phyloP scores from a whole-genome alignment of 2,888 invertebrate genomes.

The Micoletzkya japonica region DNA sequence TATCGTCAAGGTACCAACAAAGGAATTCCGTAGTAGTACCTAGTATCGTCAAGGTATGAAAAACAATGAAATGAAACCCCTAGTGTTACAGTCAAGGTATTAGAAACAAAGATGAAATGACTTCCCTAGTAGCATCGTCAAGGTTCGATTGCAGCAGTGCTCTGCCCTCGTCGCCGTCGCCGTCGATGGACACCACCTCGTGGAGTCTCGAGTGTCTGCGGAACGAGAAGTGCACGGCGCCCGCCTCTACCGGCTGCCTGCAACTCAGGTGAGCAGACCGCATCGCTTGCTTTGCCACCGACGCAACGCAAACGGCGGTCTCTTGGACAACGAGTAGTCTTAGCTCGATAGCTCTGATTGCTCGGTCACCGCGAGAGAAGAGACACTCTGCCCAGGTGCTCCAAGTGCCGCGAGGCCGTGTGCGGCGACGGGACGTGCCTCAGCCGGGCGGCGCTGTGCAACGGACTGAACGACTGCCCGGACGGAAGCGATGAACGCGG shows the following conservation, averaged over 20 bases:
- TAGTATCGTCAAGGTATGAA: too few species aligned
- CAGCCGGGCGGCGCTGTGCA: constrained; percentile 33
- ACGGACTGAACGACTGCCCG: constrained; percentile 36
- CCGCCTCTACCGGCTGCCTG: constrained; percentile 17
- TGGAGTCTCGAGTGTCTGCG: constrained; percentile 27
- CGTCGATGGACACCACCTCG: constrained; percentile 7
- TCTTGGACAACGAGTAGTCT: too few species aligned
- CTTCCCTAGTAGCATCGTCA: too few species aligned
- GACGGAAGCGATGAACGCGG: constrained; percentile 38
- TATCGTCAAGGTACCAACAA: too few species aligned
- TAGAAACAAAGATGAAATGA: too few species aligned
- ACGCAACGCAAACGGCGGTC: too few species aligned
- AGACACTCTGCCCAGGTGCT: constrained; percentile 36
- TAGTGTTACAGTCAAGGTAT: too few species aligned
- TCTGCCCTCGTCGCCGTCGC: constrained; percentile 20
- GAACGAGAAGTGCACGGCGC: constrained; percentile 15
- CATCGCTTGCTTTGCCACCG: too few species aligned
- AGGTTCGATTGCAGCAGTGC: not conserved
- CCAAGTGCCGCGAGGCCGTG: constrained; percentile 38
- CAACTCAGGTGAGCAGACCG: constrained; percentile 21
- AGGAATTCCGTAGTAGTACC: too few species aligned
- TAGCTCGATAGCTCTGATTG: too few species aligned
- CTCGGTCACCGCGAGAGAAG: not conserved
- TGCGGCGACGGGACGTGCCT: constrained; percentile 43
- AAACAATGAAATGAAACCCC: too few species aligned